These are phyloP conservation scores for Petrocephalus schoutedeni DNA, from an alignment of 2,797 vertebrate genomes.

Conservation along the genomic window DNA sequence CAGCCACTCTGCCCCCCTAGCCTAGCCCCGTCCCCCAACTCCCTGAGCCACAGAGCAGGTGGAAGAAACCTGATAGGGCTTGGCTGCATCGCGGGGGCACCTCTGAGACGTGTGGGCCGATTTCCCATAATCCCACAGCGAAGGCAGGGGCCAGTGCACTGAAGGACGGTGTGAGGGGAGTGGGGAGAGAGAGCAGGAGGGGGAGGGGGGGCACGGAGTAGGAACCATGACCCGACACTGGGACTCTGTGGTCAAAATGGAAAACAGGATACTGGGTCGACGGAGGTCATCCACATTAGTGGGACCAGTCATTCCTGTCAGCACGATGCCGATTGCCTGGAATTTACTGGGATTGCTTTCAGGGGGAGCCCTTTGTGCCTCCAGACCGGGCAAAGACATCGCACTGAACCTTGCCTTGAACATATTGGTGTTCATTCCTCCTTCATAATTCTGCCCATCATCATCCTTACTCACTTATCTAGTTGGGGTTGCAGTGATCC, in stretches of 20 bases:
- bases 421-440: not conserved
- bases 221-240: slow-evolving; percentile 44
- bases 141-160: slow-evolving; percentile 31
- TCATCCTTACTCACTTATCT: not conserved
- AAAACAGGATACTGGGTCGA: slow-evolving; percentile 55
- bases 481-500: not conserved
- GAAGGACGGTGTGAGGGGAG: not conserved
- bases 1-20: slow-evolving; percentile 34
- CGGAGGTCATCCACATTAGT: slow-evolving; percentile 56
- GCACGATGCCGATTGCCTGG: slow-evolving; percentile 34
- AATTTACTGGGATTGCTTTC: not conserved
- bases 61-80: slow-evolving; percentile 66
- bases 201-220: not conserved
- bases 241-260: slow-evolving; percentile 51
- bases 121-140: slow-evolving; percentile 44
- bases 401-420: slow-evolving; percentile 20
- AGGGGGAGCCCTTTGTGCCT: slow-evolving; percentile 31
- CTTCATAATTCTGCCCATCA: not conserved
- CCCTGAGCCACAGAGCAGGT: slow-evolving; percentile 66
- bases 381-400: slow-evolving; percentile 43
- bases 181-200: not conserved
- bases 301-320: slow-evolving; percentile 52
- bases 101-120: slow-evolving; percentile 43
- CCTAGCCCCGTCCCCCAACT: slow-evolving; percentile 35
- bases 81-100: slow-evolving; percentile 51